Evolutionary conservation across 1,140 invertebrate species (phyloP).

Genomic region (Macrocentrus cingulum): DNA sequence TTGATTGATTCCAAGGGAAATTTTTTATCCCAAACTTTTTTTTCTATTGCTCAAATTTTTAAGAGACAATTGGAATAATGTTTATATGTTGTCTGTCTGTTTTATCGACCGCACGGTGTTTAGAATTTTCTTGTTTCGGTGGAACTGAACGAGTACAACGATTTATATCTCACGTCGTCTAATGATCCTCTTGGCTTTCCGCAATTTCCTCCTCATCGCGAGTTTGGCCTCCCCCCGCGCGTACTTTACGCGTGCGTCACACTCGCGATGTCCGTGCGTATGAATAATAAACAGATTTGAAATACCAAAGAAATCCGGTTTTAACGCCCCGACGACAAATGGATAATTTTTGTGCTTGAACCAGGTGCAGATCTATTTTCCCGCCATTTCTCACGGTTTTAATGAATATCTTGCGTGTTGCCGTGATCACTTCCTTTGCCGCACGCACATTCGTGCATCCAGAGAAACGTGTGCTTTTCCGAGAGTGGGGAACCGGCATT

Average conservation of each 20-base stretch:
- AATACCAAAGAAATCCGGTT: constrained; percentile 15
- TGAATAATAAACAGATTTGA: constrained; percentile 18
- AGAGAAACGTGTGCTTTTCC: not conserved
- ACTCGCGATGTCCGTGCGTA: constrained; percentile 6
- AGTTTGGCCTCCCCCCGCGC: not conserved
- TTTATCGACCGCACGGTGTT: no score
- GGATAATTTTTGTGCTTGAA: no score
- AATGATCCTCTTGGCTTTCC: not conserved
- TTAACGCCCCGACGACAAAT: no score
- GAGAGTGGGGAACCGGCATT: not conserved
- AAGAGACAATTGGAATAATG: no score
- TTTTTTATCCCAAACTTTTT: no score
- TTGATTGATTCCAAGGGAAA: no score
- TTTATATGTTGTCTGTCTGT: no score
- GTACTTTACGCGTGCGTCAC: constrained; percentile 6
- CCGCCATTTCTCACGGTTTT: constrained; percentile 18
- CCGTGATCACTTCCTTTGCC: not conserved
- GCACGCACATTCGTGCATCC: not conserved
- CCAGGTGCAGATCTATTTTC: no score
- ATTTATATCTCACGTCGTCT: constrained; percentile 27
- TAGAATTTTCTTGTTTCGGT: no score
- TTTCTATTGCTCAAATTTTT: not conserved
- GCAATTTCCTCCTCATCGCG: constrained; percentile 10
- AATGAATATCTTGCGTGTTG: constrained; percentile 23
- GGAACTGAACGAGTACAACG: constrained; percentile 21